These are phyloP conservation scores for Drosophila seguyi DNA, from an alignment of 1,140 invertebrate species.

Conservation along the genomic window DNA sequence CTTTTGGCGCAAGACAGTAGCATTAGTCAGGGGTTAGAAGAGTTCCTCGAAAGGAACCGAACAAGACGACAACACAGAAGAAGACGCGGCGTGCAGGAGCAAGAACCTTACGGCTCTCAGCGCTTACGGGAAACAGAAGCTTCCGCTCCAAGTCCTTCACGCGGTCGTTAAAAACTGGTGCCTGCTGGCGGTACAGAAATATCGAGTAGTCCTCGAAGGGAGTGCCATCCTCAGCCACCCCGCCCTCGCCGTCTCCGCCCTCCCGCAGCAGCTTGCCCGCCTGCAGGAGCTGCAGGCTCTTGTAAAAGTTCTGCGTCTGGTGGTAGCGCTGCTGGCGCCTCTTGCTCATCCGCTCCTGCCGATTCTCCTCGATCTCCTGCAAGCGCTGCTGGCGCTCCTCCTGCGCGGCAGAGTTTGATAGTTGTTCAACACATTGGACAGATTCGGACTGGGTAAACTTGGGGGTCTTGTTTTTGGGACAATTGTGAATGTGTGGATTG, in stretches of 20 bases:
- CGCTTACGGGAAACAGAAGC: conserved; percentile 90
- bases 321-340: conserved; percentile 89
- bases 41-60: conserved; percentile 8
- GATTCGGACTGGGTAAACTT: conserved; percentile 13
- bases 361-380: conserved; percentile 89
- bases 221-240: conserved; percentile 75
- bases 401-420: conserved; percentile 83
- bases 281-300: conserved; percentile 92
- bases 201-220: conserved; percentile 91
- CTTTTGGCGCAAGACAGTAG: conserved; percentile 4
- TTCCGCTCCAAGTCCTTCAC: conserved; percentile 92
- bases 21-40: conserved; percentile 31
- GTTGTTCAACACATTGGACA: conserved; percentile 54
- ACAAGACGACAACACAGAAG: conserved; percentile 38
- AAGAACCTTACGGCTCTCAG: conserved; percentile 32
- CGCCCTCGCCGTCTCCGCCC: conserved; percentile 74
- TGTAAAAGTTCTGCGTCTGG: conserved; percentile 90
- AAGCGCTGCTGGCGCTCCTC: conserved; percentile 89
- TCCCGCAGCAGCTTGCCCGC: conserved; percentile 86
- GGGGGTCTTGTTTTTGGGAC: conserved; percentile 16
- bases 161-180: conserved; percentile 91
- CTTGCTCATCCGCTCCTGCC: conserved; percentile 88
- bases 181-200: conserved; percentile 90
- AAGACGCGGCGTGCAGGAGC: conserved; percentile 33
- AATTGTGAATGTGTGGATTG: conserved; percentile 14